Conservation (phyloP, 2,888 invertebrate genomes). For the Cheilosia vernalis region DNA sequence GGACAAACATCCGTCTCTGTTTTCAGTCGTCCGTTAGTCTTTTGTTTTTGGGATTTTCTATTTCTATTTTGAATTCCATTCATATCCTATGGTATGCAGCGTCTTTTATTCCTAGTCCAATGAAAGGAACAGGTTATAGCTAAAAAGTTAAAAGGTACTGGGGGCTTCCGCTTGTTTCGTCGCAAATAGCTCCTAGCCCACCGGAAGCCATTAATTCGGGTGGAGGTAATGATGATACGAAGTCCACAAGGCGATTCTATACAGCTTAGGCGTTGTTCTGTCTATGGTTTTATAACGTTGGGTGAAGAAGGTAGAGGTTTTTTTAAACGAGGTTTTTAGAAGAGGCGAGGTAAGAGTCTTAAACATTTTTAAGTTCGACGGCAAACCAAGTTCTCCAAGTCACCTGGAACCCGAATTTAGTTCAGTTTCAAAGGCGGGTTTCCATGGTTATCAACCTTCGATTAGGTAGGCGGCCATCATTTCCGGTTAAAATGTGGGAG, state of each 20-base stretch:
- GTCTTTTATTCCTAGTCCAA: too few species aligned
- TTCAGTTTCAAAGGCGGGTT: too few species aligned
- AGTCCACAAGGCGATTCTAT: neutral
- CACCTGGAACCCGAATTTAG: too few species aligned
- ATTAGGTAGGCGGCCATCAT: too few species aligned
- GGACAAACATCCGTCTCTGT: conserved; percentile 35
- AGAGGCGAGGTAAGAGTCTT: too few species aligned
- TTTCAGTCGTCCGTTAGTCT: conserved; percentile 5
- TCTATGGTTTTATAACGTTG: neutral
- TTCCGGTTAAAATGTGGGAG: too few species aligned
- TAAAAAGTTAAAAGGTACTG: conserved; percentile 41
- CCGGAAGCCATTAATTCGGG: neutral
- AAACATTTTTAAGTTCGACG: too few species aligned
- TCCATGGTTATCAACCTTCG: too few species aligned
- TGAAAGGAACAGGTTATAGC: conserved; percentile 21
- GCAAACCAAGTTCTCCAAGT: too few species aligned
- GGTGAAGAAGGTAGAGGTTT: too few species aligned
- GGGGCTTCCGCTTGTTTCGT: conserved; percentile 3
- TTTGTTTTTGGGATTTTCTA: neutral
- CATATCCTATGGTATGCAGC: neutral
- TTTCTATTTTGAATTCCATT: neutral
- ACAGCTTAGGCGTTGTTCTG: conserved; percentile 8
- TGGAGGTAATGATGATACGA: neutral
- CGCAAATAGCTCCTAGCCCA: neutral
- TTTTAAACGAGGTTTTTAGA: too few species aligned